Base-by-base conservation (phyloP, 2,888 invertebrate genomes). In the Sclerodermus sp. region DNA sequence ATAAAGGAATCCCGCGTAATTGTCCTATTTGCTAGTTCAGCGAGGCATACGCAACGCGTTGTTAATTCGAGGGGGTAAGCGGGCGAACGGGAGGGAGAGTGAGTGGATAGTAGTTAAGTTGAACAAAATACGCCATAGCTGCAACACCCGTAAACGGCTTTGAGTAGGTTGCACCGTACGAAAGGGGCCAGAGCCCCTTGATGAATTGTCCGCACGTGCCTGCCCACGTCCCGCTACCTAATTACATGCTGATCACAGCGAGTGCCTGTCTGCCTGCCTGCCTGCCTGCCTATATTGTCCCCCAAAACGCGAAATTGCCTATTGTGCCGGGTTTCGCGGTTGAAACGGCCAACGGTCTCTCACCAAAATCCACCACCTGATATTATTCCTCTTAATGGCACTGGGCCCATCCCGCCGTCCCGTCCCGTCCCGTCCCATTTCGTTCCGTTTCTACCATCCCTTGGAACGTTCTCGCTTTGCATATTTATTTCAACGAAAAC, bases 161-260 rank as follows among this genome's bases (percentile, higher is more conserved):
- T 55, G 38, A 41, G 49, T 32, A 38, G 60, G 51, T 55, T 53
- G 60, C 51, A 50, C 12, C 31, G 15, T 10, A 15, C 13, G 30
- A 30, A 31, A 15, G 29, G 60, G 65, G 65, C 53, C 55, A 12
- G 54, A 60, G 55, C 61, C 62, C 69, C 74, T 74, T 76, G 77
- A 77, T 75, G 74, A 77, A 77, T 76, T 64, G 76, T 67, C 70
- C 58, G 75, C 77, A 77, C 77, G 76, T 77, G 76, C 58, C 74
- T 62, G 58, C 54, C 65, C 67, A 67, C 70, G 68, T 67, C 67
- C 34, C 68, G 67, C 62, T 59, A 69, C 73, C 76, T 77, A 77
- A 77, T 77, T 77, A 77, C 74, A 71, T 71, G 74, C 70, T 70
- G 73, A 76, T 75, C 74, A 60, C 57, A 69, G 68, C 67, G 66